Percentiles rank a stretch among this genome's conserved stretches.
These are phyloP conservation scores for Pangasius mekongensis DNA, from an alignment of 2,797 vertebrate species.

Conservation along the genomic window DNA sequence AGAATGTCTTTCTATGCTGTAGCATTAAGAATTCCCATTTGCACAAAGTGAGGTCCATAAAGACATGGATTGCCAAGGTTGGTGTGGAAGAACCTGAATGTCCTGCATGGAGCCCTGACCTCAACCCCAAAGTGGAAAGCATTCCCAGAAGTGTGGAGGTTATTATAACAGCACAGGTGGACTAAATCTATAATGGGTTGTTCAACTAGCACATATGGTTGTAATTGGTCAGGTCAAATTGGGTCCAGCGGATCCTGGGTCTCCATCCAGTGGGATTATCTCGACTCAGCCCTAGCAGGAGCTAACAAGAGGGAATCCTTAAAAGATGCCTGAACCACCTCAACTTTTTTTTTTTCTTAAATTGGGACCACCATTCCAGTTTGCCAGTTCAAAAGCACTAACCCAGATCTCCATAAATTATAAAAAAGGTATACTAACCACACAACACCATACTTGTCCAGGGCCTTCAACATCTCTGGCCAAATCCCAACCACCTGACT, in stretches of 20 bases:
- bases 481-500: neutral
- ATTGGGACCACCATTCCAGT: neutral
- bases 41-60: neutral
- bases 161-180: neutral
- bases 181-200: neutral
- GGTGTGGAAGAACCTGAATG: neutral
- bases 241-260: neutral
- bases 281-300: neutral
- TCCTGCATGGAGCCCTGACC: neutral
- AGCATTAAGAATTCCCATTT: too few relatives aligned
- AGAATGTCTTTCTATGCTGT: too few relatives aligned
- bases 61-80: neutral
- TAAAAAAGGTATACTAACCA: neutral
- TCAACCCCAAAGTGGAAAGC: neutral
- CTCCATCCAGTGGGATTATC: neutral
- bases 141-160: neutral
- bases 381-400: neutral
- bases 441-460: neutral
- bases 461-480: neutral
- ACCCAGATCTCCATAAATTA: neutral
- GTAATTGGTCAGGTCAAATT: neutral
- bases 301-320: neutral
- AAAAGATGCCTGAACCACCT: neutral
- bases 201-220: neutral
- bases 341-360: neutral